phyloP scores from a whole-genome alignment of 2,797 vertebrate species.

The Helarctos malayanus region DNA sequence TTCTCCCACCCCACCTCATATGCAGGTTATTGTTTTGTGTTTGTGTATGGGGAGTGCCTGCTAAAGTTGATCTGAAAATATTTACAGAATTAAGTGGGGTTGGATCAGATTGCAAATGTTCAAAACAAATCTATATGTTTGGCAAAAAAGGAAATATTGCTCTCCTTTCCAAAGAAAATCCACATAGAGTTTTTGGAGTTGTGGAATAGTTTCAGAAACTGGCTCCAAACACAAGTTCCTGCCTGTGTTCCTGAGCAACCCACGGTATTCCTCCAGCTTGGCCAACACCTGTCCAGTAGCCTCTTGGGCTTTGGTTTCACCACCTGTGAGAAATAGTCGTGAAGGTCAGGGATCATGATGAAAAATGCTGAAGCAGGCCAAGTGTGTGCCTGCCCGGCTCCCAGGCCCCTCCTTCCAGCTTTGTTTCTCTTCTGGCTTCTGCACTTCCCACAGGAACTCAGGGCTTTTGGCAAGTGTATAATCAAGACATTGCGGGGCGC shows the following conservation, averaged over 20 bases:
- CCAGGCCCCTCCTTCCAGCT: background rate
- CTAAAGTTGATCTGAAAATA: background rate
- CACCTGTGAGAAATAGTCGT: background rate
- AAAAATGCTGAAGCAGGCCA: accelerated
- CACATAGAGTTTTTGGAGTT: background rate
- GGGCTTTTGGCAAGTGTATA: background rate
- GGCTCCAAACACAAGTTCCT: background rate
- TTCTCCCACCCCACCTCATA: background rate
- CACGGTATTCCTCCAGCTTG: background rate
- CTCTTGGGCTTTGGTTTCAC: background rate
- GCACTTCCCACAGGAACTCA: background rate
- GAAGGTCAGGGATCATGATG: background rate
- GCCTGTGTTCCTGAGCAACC: background rate
- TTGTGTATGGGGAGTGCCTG: background rate
- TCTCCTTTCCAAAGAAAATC: background rate
- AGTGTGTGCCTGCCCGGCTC: accelerated
- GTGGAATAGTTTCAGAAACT: background rate
- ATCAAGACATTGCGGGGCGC: background rate
- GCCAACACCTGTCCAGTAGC: background rate
- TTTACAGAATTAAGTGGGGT: background rate
- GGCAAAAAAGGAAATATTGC: background rate
- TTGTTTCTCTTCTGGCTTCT: background rate
- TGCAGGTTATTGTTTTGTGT: background rate
- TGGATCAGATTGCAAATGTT: background rate
- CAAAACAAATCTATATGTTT: background rate